Conservation (phyloP, 1,140 invertebrate genomes). For the Diachasmimorpha longicaudata region DNA sequence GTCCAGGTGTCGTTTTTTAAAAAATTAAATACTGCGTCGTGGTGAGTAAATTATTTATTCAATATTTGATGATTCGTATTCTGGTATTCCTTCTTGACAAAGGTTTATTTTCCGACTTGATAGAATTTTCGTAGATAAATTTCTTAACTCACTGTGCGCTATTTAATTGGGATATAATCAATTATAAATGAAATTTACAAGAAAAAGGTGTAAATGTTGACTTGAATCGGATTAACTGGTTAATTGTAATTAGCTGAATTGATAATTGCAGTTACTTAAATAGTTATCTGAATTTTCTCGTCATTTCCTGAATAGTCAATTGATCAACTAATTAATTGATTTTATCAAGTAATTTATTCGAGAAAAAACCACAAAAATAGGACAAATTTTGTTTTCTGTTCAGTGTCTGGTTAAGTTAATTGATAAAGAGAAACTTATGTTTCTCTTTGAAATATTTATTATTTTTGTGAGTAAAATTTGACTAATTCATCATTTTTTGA, state of each 20-base stretch:
- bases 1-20: background rate
- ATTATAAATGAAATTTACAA: background rate
- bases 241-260: background rate
- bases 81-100: background rate
- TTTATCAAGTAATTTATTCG: background rate
- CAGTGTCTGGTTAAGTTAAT: background rate
- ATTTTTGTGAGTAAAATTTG: background rate
- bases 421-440: background rate
- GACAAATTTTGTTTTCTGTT: background rate
- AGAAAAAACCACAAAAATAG: background rate
- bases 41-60: background rate
- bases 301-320: background rate
- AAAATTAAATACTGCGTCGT: background rate
- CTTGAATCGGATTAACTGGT: background rate
- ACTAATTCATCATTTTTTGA: constrained; percentile 2
- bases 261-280: background rate
- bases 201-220: background rate
- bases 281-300: background rate
- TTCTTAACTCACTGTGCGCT: background rate
- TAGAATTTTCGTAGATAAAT: background rate
- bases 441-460: background rate
- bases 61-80: background rate
- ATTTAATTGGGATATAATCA: background rate
- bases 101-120: no score
- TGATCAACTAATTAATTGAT: background rate